Evolutionary conservation across 1,140 invertebrate genomes (phyloP).

Genomic region (Ephestia elutella): DNA sequence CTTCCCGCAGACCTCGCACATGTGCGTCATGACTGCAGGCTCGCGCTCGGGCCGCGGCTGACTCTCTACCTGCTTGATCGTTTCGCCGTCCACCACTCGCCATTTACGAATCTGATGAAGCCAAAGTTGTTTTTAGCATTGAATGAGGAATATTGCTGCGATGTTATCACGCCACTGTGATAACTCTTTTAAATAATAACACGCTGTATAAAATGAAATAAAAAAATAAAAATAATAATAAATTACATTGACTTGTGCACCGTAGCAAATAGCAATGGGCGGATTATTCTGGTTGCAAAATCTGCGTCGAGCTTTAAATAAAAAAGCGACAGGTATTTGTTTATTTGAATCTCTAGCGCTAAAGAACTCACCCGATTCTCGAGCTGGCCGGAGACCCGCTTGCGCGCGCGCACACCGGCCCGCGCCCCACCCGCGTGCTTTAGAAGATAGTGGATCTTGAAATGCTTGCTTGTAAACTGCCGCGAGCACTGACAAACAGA

Average conservation of each 20-base stretch:
- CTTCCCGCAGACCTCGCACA: slow-evolving; percentile 38
- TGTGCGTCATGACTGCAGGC: not conserved
- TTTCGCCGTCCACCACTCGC: not conserved
- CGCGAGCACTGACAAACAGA: slow-evolving; percentile 3
- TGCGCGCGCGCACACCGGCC: not conserved
- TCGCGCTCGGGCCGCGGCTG: not conserved
- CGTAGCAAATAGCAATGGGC: too few relatives aligned
- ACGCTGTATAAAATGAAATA: too few relatives aligned
- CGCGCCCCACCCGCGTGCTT: not conserved
- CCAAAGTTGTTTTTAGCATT: too few relatives aligned
- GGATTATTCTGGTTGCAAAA: too few relatives aligned
- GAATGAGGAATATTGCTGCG: too few relatives aligned
- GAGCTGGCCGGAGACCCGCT: not conserved
- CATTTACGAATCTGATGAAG: not conserved
- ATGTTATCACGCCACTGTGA: too few relatives aligned
- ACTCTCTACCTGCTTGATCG: not conserved
- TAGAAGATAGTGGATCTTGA: not conserved
- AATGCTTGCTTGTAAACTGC: not conserved
- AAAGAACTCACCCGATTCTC: not conserved
- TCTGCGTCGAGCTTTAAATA: too few relatives aligned
- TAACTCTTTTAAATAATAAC: too few relatives aligned
- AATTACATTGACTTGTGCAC: too few relatives aligned
- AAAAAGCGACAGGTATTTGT: too few relatives aligned
- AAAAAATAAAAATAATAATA: too few relatives aligned
- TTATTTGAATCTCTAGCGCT: too few relatives aligned